Evolutionary conservation across 1,140 invertebrate genomes (phyloP).

Genomic region (Drosophila guanche): DNA sequence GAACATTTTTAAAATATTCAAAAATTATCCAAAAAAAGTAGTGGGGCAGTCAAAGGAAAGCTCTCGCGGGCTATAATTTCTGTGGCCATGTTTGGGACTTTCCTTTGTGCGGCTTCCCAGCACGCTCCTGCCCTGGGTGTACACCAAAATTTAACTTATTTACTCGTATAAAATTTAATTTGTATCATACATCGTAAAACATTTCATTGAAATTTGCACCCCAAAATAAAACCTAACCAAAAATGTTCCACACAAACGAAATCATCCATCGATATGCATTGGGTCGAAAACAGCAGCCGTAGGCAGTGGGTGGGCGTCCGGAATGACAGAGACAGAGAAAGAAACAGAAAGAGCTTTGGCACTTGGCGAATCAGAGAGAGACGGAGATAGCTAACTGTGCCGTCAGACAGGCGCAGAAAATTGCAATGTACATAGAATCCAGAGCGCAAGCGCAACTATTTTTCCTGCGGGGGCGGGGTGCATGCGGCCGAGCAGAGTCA

Average conservation of each 20-base stretch:
- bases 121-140: no score
- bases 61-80: no score
- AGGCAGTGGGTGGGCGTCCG: constrained; percentile 10
- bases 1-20: no score
- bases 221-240: constrained; percentile 43
- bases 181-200: constrained; percentile 36
- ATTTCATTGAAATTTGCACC: constrained; percentile 13
- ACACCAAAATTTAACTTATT: constrained; percentile 23
- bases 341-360: not conserved
- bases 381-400: not conserved
- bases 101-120: no score
- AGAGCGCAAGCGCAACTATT: constrained; percentile 47
- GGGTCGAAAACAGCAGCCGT: constrained; percentile 2
- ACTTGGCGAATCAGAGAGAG: constrained; percentile 2
- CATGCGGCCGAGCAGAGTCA: not conserved
- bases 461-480: not conserved
- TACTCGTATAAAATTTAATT: constrained; percentile 25
- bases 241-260: constrained; percentile 21
- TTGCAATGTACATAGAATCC: constrained; percentile 15
- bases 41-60: no score
- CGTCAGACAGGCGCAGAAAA: not conserved
- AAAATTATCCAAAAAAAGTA: no score
- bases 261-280: not conserved
- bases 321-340: not conserved
- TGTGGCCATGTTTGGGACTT: no score